Base-by-base conservation (phyloP, 1,140 invertebrate species). In the Monochamus saltuarius region DNA sequence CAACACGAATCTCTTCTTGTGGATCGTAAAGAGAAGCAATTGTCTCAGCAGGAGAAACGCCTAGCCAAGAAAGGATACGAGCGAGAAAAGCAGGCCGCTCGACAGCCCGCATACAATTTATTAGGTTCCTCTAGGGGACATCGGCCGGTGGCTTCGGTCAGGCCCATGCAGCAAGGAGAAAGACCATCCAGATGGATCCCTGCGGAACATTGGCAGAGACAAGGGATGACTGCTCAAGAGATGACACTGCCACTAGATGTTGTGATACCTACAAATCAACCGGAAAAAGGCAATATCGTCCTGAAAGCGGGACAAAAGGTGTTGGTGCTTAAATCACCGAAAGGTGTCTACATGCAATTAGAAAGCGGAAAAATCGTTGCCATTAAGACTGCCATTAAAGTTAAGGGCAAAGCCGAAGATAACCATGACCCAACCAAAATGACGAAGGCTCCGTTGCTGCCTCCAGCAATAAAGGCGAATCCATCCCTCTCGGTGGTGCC, bases 351-450 rank as follows among this genome's bases (percentile, higher is more conserved):
- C 76, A 93, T 98, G 86, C 90, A 96, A 64, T 80, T 96, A 17
- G 92, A 94, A 72, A 94, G 93, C 71, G 93, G 94, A n/a, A 95
- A 95, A 80, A 95, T 97, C 58, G 95, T 97, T 71, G 93, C 94
- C n/a, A 95, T 97, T 59, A 84, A 90, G 65, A 90, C 88, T 0
- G 87, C 88, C 0, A 83, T 89, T 19, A 89, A 89, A 77, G 79
- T 76, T 7, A 85, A 85, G 54, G 85, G 86, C 62, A 85, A 86
- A 72, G 81, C 81, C 22, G 79, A 81, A 17, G 81, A 83, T 38
- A 78, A 80, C 45, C 39, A 46, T 39, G 67, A 64, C 22, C 53
- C 47, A 34, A 50, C 50, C 43, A 71, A 71, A 55, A 59, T 51
- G 17, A 50, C 49, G 4, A 62, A 53, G 17, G 42, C 56, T 13